Evolutionary conservation across 1,140 invertebrate genomes (phyloP).

Genomic region (Cryptotermes secundus): DNA sequence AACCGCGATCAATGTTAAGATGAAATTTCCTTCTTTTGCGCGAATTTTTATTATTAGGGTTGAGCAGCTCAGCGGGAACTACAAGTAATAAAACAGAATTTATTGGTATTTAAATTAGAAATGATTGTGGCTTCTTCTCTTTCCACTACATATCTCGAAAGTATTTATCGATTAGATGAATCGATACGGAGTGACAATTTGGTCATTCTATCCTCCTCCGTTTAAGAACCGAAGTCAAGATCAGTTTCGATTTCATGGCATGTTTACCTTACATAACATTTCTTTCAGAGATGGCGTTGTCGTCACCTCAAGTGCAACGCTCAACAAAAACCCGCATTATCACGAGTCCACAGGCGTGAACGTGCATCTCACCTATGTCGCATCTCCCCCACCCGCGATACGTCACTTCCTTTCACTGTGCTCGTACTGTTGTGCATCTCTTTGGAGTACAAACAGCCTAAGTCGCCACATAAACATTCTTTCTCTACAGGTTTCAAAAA

Average conservation of each 20-base stretch:
- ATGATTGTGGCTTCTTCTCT: neutral
- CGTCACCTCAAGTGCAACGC: neutral
- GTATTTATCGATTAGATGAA: neutral
- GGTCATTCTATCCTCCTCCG: neutral
- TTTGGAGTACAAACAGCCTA: neutral
- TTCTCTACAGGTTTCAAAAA: no score
- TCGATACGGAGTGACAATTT: neutral
- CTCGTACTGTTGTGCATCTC: neutral
- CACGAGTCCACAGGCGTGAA: neutral
- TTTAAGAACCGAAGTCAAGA: neutral
- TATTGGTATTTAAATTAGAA: neutral
- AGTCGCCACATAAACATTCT: neutral
- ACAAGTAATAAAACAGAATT: neutral
- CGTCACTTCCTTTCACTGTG: neutral
- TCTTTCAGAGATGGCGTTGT: neutral
- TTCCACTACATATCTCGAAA: neutral
- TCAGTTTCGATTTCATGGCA: neutral
- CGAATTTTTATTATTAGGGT: neutral
- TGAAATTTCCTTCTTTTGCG: neutral
- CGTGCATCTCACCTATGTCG: neutral
- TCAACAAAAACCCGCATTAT: neutral
- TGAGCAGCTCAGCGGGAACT: neutral
- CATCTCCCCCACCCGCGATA: neutral
- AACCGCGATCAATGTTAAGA: neutral
- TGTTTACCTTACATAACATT: neutral